phyloP scores from a whole-genome alignment of 2,113 vertebrate species.

The Cygnus buccinator region DNA sequence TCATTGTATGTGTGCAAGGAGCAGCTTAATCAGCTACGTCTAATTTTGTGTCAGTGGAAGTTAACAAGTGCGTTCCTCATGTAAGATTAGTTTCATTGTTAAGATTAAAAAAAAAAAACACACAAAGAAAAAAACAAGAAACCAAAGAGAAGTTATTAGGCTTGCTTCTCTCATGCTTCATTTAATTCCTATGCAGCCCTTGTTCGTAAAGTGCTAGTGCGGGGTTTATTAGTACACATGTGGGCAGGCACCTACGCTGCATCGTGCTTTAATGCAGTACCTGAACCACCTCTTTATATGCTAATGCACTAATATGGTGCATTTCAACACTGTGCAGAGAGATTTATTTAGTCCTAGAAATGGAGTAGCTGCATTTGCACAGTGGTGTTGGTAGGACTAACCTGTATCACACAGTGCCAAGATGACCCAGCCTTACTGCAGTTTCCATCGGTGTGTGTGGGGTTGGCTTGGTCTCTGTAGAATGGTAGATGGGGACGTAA shows the following conservation, averaged over 20 bases:
- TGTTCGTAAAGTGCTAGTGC: neutral
- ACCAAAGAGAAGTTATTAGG: neutral
- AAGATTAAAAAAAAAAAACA: neutral
- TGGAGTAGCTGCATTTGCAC: neutral
- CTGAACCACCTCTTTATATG: slow-evolving; percentile 23
- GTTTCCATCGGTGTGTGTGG: neutral
- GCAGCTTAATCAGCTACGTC: neutral
- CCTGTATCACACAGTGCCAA: accelerated
- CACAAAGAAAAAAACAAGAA: neutral
- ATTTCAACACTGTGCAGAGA: neutral
- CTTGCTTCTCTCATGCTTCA: neutral
- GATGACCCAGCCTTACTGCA: neutral
- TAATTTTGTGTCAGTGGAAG: neutral
- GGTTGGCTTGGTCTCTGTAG: neutral
- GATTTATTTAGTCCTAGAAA: neutral
- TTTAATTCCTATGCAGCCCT: neutral
- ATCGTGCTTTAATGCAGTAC: neutral
- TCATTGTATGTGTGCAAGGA: neutral
- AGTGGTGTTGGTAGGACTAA: neutral
- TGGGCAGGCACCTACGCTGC: slow-evolving; percentile 47
- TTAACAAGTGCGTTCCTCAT: neutral
- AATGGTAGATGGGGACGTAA: accelerated
- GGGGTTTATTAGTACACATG: slow-evolving; percentile 47
- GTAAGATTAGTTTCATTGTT: neutral
- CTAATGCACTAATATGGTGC: neutral